Evolutionary conservation across 2,888 invertebrate genomes (phyloP).

Genomic region (Graphium colonna): DNA sequence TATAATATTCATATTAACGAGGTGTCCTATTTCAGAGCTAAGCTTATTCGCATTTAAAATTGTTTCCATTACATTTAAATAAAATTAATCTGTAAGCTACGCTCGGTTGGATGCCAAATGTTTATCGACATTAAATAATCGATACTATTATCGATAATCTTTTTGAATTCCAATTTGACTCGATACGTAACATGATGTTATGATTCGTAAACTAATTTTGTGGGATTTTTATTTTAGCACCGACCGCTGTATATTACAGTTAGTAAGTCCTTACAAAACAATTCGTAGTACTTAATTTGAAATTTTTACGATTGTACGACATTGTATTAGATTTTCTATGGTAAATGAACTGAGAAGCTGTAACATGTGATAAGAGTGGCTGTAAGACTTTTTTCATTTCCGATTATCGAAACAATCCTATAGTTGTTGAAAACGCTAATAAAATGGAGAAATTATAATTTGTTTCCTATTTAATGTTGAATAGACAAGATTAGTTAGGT

Average conservation of each 20-base stretch:
- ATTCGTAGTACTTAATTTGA: constrained; percentile 65
- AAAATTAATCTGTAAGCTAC: constrained; percentile 60
- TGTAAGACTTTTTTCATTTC: constrained; percentile 66
- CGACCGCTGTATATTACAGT: constrained; percentile 58
- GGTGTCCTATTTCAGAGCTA: constrained; percentile 35
- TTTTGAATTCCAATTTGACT: constrained; percentile 41
- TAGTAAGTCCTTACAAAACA: constrained; percentile 52
- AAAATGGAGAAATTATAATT: constrained; percentile 23
- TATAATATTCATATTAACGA: constrained; percentile 12
- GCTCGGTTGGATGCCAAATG: constrained; percentile 75
- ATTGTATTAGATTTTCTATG: constrained; percentile 77
- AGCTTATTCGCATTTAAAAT: constrained; percentile 65
- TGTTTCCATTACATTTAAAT: constrained; percentile 49
- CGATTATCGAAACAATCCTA: constrained; percentile 42
- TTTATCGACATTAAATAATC: constrained; percentile 33
- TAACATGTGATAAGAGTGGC: constrained; percentile 79
- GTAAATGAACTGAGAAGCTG: constrained; percentile 67
- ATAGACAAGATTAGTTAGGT: constrained; percentile 43
- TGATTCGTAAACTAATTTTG: constrained; percentile 46
- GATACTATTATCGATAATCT: constrained; percentile 22
- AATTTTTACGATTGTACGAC: constrained; percentile 65
- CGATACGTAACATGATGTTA: constrained; percentile 44
- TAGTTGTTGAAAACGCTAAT: constrained; percentile 36
- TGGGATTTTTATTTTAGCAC: constrained; percentile 50
- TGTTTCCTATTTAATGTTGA: constrained; percentile 51